A percentile compares a stretch with the other conserved stretches of the same genome.
Conservation (phyloP, 2,888 invertebrate species). For the Lepidochitona cinerea region DNA sequence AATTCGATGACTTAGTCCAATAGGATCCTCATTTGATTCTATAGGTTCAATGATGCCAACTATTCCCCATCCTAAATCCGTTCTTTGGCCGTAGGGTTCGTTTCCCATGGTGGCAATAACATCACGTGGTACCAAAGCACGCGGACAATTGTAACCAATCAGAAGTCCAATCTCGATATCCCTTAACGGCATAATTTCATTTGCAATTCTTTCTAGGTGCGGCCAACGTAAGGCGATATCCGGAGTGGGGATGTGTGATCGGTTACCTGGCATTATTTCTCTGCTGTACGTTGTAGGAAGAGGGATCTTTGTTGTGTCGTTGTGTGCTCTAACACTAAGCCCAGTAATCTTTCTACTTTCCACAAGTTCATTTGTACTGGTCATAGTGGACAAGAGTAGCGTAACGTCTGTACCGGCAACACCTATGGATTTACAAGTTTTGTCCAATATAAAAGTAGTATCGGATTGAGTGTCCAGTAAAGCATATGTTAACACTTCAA, state of each 20-base stretch:
- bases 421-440: constrained; percentile 17
- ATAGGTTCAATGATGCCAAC: too few relatives aligned
- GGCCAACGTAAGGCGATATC: constrained; percentile 30
- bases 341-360: constrained; percentile 14
- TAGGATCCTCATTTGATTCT: too few relatives aligned
- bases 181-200: constrained; percentile 18
- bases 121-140: constrained; percentile 33
- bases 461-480: constrained; percentile 39
- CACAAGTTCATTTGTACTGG: constrained; percentile 7
- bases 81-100: too few relatives aligned
- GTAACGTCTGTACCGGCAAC: constrained; percentile 10
- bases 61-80: too few relatives aligned
- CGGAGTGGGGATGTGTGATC: constrained; percentile 35
- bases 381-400: constrained; percentile 32
- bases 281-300: constrained; percentile 33
- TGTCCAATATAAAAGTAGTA: constrained; percentile 29
- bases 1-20: too few relatives aligned
- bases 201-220: constrained; percentile 26
- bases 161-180: constrained; percentile 32
- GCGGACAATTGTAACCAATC: constrained; percentile 38
- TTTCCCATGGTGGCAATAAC: too few relatives aligned
- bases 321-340: constrained; percentile 23
- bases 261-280: constrained; percentile 29
- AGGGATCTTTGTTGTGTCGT: constrained; percentile 10
- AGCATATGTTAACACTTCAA: constrained; percentile 34